Evolutionary conservation across 2,888 invertebrate genomes (phyloP).

Genomic region (Nomada ferruginata): DNA sequence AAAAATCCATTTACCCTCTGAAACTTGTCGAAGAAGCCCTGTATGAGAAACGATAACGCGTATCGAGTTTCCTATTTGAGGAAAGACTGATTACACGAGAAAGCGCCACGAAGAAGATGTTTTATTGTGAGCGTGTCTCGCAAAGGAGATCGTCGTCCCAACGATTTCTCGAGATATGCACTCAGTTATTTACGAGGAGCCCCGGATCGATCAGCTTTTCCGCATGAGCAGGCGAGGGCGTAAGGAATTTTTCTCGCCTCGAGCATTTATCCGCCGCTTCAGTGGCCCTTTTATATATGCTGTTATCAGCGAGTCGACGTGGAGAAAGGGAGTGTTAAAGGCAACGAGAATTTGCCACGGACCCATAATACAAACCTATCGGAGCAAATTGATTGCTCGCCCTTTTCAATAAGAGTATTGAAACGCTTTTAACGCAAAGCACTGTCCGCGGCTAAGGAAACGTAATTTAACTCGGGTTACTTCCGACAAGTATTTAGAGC

Average conservation of each 20-base stretch:
- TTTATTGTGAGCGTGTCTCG: neutral
- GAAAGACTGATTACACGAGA: neutral
- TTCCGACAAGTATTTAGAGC: neutral
- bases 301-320: conserved; percentile 31
- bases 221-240: conserved; percentile 22
- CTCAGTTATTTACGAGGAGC: conserved; percentile 42
- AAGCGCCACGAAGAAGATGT: neutral
- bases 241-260: conserved; percentile 48
- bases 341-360: neutral
- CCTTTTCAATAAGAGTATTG: conserved; percentile 11
- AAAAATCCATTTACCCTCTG: neutral
- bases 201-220: conserved; percentile 42
- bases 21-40: neutral
- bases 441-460: conserved; percentile 18
- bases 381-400: conserved; percentile 32
- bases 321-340: neutral
- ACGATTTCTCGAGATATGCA: conserved; percentile 10
- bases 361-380: conserved; percentile 26
- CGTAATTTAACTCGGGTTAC: conserved; percentile 19
- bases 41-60: neutral
- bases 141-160: neutral
- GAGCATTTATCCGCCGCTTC: conserved; percentile 44
- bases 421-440: no score
- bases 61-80: neutral
- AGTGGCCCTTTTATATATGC: conserved; percentile 36